Conservation (phyloP, 2,888 invertebrate species). For the Cetonia aurata region DNA sequence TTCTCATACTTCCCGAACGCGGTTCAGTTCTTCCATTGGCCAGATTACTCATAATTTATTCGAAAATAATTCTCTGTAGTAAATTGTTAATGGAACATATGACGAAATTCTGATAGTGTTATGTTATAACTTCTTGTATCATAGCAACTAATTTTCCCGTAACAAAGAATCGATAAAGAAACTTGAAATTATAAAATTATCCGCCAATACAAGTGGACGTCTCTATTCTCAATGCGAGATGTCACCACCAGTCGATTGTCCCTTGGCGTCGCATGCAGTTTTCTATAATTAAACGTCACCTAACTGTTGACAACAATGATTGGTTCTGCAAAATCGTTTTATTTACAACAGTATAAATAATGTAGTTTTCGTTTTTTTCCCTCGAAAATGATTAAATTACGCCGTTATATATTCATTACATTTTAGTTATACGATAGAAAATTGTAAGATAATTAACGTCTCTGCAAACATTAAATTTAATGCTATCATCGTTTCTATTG, state of each 20-base stretch:
- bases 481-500: constrained; percentile 6
- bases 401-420: constrained; percentile 28
- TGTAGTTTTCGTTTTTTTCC: constrained; percentile 31
- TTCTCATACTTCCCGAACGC: constrained; percentile 38
- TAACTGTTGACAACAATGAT: constrained; percentile 30
- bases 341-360: constrained; percentile 42
- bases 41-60: constrained; percentile 51
- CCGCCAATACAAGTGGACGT: background rate
- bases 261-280: constrained; percentile 2
- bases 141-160: constrained; percentile 33
- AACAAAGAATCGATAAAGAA: constrained; percentile 12
- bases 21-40: constrained; percentile 52
- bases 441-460: constrained; percentile 18
- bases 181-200: constrained; percentile 8
- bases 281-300: constrained; percentile 10
- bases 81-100: constrained; percentile 39
- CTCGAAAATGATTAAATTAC: constrained; percentile 27
- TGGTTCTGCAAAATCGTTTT: constrained; percentile 42
- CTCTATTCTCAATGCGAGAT: too few species aligned
- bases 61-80: constrained; percentile 37
- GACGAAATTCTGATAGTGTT: constrained; percentile 4
- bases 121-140: constrained; percentile 42
- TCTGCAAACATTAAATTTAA: background rate
- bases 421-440: constrained; percentile 26
- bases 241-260: background rate